phyloP scores from a whole-genome alignment of 2,888 invertebrate genomes.

The Trilocha varians region DNA sequence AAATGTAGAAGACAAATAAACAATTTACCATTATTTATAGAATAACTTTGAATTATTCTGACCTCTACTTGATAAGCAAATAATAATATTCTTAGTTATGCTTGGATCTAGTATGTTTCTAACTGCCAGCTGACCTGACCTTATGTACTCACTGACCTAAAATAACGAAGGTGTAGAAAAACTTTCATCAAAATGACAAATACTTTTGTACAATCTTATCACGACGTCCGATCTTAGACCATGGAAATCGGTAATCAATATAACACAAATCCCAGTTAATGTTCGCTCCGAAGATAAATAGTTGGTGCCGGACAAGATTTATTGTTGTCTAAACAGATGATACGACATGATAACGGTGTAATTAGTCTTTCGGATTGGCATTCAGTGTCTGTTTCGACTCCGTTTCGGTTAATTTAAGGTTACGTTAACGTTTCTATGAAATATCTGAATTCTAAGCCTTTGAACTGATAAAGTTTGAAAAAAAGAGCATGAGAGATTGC shows the following conservation, averaged over 20 bases:
- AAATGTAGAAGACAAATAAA: too few relatives aligned
- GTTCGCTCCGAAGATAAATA: slow-evolving; percentile 8
- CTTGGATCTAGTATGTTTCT: too few relatives aligned
- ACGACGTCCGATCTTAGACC: neutral
- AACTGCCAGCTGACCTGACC: too few relatives aligned
- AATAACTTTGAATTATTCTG: too few relatives aligned
- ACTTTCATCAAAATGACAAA: neutral
- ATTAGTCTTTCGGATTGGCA: slow-evolving; percentile 2
- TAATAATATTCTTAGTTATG: too few relatives aligned
- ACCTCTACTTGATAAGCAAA: too few relatives aligned
- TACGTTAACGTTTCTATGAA: neutral
- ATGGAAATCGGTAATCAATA: slow-evolving; percentile 4
- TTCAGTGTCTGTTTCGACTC: neutral
- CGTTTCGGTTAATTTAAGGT: neutral
- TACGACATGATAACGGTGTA: slow-evolving; percentile 32
- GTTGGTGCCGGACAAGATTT: slow-evolving; percentile 31
- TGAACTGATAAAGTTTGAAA: too few relatives aligned
- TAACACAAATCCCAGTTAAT: slow-evolving; percentile 8
- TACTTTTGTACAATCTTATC: neutral
- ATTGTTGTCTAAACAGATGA: slow-evolving; percentile 42
- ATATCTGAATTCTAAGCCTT: too few relatives aligned
- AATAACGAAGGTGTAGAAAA: too few relatives aligned
- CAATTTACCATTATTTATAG: too few relatives aligned
- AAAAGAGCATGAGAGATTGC: too few relatives aligned
- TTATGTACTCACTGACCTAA: too few relatives aligned